phyloP scores from a whole-genome alignment of 2,888 invertebrate species.

The Lagria hirta region DNA sequence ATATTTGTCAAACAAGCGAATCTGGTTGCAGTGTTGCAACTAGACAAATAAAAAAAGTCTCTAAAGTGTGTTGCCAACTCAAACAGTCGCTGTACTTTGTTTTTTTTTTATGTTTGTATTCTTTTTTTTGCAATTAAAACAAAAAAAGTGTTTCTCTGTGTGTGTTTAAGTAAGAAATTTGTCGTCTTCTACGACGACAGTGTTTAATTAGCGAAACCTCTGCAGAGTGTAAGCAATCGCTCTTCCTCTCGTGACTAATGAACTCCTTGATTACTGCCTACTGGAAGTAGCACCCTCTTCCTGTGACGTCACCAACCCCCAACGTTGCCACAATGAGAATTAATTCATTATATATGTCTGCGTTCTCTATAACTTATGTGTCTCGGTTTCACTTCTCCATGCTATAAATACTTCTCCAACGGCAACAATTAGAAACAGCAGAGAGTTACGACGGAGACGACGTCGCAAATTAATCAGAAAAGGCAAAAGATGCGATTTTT shows the following conservation, averaged over 20 bases:
- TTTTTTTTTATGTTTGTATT: too few species aligned
- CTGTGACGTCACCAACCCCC: constrained; percentile 30
- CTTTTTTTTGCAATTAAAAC: too few species aligned
- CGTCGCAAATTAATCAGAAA: constrained; percentile 15
- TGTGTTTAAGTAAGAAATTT: too few species aligned
- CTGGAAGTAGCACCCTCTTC: constrained; percentile 33
- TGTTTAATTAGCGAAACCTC: constrained; percentile 53
- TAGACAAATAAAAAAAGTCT: too few species aligned
- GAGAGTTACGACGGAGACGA: constrained; percentile 22
- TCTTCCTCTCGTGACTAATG: constrained; percentile 56
- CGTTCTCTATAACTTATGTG: constrained; percentile 33
- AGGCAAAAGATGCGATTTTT: constrained; percentile 10
- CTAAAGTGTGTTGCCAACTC: too few species aligned
- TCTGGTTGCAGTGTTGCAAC: too few species aligned
- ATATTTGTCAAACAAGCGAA: too few species aligned
- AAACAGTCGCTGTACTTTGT: too few species aligned
- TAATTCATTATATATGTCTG: constrained; percentile 49
- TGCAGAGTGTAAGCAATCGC: constrained; percentile 50
- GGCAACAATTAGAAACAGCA: constrained; percentile 25
- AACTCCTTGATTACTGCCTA: constrained; percentile 52
- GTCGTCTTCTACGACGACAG: constrained; percentile 37
- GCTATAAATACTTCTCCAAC: constrained; percentile 24
- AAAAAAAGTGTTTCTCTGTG: too few species aligned
- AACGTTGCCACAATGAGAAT: constrained; percentile 49
- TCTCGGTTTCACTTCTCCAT: constrained; percentile 24